Conservation (phyloP, 1,140 invertebrate species). For the Aphaenogaster floridana region DNA sequence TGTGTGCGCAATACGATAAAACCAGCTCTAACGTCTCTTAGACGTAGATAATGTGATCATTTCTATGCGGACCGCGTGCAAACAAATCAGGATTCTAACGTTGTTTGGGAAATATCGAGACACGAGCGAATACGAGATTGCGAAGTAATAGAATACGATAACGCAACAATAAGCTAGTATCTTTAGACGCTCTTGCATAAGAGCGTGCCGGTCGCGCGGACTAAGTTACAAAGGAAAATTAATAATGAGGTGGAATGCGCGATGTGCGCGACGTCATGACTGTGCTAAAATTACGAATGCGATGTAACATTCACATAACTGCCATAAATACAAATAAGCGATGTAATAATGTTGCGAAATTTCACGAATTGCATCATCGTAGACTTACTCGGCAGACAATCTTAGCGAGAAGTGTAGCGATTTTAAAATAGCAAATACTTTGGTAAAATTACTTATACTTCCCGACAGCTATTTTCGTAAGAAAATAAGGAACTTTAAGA, state of each 20-base stretch:
- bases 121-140: slow-evolving; percentile 37
- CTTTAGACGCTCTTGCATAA: slow-evolving; percentile 55
- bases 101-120: slow-evolving; percentile 46
- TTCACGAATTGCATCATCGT: not conserved
- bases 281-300: slow-evolving; percentile 52
- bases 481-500: not conserved
- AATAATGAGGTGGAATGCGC: slow-evolving; percentile 42
- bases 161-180: slow-evolving; percentile 57
- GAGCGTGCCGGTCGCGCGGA: not conserved
- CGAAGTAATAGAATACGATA: slow-evolving; percentile 52
- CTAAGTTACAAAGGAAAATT: slow-evolving; percentile 52
- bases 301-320: slow-evolving; percentile 5
- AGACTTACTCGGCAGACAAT: not conserved
- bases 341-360: not conserved
- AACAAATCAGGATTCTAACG: slow-evolving; percentile 49
- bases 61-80: slow-evolving; percentile 30
- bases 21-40: not conserved
- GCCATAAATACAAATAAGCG: slow-evolving; percentile 1
- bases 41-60: slow-evolving; percentile 33
- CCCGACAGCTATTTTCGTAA: not conserved
- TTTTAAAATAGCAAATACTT: not conserved
- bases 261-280: not conserved
- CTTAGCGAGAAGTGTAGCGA: not conserved
- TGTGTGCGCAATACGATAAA: slow-evolving; percentile 5
- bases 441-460: not conserved